A percentile compares a stretch with the other conserved stretches of the same genome.
These are phyloP conservation scores for Mus spretus DNA, from an alignment of 2,797 vertebrate genomes.

Conservation along the genomic window DNA sequence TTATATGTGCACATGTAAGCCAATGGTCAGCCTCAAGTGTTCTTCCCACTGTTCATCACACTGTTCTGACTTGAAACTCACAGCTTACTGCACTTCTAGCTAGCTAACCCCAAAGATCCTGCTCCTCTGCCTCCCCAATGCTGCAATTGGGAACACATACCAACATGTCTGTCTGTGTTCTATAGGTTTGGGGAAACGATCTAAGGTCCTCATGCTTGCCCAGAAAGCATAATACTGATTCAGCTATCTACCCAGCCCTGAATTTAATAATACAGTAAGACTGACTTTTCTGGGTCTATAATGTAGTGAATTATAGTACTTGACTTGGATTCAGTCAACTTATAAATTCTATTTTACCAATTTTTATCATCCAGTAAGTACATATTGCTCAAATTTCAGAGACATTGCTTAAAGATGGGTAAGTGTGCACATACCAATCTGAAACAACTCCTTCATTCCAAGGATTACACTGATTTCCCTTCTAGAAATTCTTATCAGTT, in stretches of 20 bases:
- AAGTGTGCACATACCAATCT: not conserved
- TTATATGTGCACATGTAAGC: not conserved
- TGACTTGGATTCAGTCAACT: not conserved
- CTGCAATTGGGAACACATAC: too few relatives aligned
- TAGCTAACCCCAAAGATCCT: not conserved
- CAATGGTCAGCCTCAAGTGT: not conserved
- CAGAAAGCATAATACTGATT: not conserved
- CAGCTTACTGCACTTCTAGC: not conserved
- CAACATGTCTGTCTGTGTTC: not conserved
- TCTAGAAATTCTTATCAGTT: not conserved
- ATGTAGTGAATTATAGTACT: not conserved
- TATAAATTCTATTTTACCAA: slow-evolving; percentile 19
- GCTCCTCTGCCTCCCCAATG: not conserved
- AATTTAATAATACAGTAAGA: slow-evolving; percentile 24
- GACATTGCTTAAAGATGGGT: not conserved
- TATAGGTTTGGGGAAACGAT: not conserved
- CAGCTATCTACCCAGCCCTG: not conserved
- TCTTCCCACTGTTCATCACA: not conserved
- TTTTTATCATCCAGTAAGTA: not conserved
- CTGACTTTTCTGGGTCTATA: not conserved
- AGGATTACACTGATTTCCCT: not conserved
- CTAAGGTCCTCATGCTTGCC: not conserved
- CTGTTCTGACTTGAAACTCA: not conserved
- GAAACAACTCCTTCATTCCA: not conserved
- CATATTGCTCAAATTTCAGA: not conserved